A percentile compares a stretch with the other conserved stretches of the same genome.
Evolutionary conservation across 2,113 vertebrate genomes (phyloP).

Genomic region (Corydoras sp.): DNA sequence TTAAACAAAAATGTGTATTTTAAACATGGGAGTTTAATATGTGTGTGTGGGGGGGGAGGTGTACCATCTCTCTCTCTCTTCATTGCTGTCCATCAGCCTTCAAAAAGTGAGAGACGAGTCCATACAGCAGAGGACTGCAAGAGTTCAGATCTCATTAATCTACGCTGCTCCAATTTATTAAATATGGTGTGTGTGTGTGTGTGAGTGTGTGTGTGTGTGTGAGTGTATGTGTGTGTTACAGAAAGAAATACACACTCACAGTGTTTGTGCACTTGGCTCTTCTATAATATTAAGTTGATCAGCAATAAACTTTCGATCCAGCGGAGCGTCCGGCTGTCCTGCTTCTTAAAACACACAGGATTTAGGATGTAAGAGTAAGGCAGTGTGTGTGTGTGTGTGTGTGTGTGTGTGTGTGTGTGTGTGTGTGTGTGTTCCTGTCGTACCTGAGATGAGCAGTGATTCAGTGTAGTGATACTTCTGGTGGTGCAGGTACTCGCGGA

Average conservation of each 20-base stretch:
- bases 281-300: slow-evolving; percentile 81
- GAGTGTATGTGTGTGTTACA: background rate
- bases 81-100: slow-evolving; percentile 50
- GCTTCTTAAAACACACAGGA: slow-evolving; percentile 74
- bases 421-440: background rate
- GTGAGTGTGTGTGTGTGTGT: too few relatives aligned
- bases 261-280: slow-evolving; percentile 72
- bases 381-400: too few relatives aligned
- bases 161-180: background rate
- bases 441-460: slow-evolving; percentile 84
- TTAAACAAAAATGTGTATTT: too few relatives aligned
- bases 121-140: slow-evolving; percentile 87
- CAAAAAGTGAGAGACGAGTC: slow-evolving; percentile 80
- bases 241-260: slow-evolving; percentile 72
- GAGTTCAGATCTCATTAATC: background rate
- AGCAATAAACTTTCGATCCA: slow-evolving; percentile 87
- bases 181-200: too few relatives aligned
- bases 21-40: too few relatives aligned
- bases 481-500: slow-evolving; percentile 92
- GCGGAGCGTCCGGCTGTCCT: slow-evolving; percentile 78
- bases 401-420: slow-evolving; percentile 4
- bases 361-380: too few relatives aligned
- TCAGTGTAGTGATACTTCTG: slow-evolving; percentile 83
- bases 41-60: too few relatives aligned
- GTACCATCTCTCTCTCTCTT: background rate